These are phyloP conservation scores for Lottia gigantea DNA, from an alignment of 2,888 invertebrate species.

Conservation along the genomic window DNA sequence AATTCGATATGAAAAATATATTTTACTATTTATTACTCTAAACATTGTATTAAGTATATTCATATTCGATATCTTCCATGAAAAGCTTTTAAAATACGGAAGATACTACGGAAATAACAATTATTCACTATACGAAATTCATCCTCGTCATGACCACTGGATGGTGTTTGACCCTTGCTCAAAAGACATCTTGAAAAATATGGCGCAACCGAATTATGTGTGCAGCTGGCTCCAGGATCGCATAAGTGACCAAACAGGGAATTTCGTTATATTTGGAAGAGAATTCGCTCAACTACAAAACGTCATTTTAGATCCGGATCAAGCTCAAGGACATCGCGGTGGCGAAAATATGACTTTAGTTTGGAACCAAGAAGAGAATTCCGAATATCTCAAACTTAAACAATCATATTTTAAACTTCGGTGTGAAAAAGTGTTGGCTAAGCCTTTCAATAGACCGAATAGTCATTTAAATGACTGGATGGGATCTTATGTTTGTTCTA, in stretches of 20 bases:
- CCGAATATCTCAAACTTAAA: conserved; percentile 42
- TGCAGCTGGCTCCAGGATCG: conserved; percentile 11
- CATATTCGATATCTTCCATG: no score
- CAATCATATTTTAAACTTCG: conserved; percentile 46
- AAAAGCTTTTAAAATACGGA: no score
- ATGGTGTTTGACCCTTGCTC: no score
- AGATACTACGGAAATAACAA: no score
- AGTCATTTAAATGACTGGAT: conserved; percentile 39
- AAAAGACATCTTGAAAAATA: no score
- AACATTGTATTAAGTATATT: no score
- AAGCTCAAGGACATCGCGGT: conserved; percentile 34
- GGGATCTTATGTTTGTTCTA: conserved; percentile 12
- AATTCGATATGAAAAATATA: no score
- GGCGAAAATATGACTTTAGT: conserved; percentile 46
- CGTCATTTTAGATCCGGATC: conserved; percentile 36
- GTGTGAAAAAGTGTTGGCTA: conserved; percentile 29
- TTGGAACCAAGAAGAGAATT: conserved; percentile 43
- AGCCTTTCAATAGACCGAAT: conserved; percentile 30
- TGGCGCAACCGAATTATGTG: background rate
- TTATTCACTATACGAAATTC: no score
- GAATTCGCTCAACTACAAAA: conserved; percentile 34
- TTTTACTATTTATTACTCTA: no score
- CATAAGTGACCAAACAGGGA: conserved; percentile 21
- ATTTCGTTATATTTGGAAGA: conserved; percentile 33
- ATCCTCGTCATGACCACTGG: no score